Base-by-base conservation (phyloP, 2,113 vertebrate genomes). In the Ochotona princeps region DNA sequence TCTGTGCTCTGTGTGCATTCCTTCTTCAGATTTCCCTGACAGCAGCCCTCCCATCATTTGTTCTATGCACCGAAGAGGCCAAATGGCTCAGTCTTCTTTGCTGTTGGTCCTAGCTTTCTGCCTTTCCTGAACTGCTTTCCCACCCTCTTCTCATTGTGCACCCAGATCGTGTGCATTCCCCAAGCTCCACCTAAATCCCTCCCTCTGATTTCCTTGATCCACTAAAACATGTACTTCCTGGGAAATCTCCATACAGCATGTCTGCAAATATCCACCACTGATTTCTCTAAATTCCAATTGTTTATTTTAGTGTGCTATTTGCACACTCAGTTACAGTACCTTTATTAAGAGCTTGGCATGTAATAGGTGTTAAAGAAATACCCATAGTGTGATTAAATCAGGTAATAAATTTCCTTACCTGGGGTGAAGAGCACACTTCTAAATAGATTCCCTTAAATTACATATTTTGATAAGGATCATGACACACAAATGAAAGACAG, bases 391-490 rank as follows among this genome's bases (percentile, higher is more conserved):
- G 38, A 79, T 13, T 73, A 51, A 51, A 66, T 76, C 75, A 78
- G 51, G 44, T 32, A 75, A 65, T 49, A 14, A 21, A 26, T 72
- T 65, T 20, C 30, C 25, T 91, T 91, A 57, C n/a, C 69, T 14
- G 32, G 35, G 6, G 7, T 47, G 60, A 67, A 54, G 35, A 86
- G 65, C 54, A 92, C 70, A 15, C 67, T 83, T 82, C 18, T 30
- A 57, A 74, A 11, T 38, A 28, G 60, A 89, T 87, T 60, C 17
- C 74, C 15, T 4, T 23, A 44, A 44, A 49, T 89, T 32, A 73
- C 66, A 72, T 20, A 23, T 85, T 92, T 94, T 87, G 75, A 79
- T 60, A 60, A 87, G 54, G 32, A 83, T 66, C 11, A 47, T 81
- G 44, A 87, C 32, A 73, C 25, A 67, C 38, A 54, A 74, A 32